Conservation (phyloP, 2,797 vertebrate species). For the Pseudotriccus pelzelni region DNA sequence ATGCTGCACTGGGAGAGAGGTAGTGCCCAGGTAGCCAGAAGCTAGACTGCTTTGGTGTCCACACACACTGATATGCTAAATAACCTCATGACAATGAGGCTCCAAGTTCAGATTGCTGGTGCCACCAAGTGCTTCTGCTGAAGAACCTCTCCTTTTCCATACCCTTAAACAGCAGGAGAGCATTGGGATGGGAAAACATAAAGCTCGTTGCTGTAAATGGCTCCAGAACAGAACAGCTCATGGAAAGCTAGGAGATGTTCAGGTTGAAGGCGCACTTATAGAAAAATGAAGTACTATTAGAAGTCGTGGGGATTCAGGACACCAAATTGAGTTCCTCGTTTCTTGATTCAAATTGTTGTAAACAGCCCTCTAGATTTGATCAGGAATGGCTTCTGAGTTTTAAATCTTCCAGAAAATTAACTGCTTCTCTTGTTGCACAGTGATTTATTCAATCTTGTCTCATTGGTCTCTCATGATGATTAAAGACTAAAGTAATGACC, state of each 20-base stretch:
- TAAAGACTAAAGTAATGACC: conserved; percentile 40
- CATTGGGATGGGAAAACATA: background rate
- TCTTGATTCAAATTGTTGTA: background rate
- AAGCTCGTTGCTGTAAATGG: background rate
- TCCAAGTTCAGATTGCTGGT: background rate
- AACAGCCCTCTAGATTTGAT: background rate
- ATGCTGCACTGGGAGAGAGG: background rate
- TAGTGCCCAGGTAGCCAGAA: background rate
- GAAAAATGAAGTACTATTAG: background rate
- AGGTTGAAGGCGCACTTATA: background rate
- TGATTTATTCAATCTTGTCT: conserved; percentile 27
- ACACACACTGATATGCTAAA: background rate
- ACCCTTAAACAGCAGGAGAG: background rate
- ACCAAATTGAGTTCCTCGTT: background rate
- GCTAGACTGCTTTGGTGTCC: background rate
- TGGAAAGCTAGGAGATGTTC: background rate
- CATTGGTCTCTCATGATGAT: conserved; percentile 31
- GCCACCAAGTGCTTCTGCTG: background rate
- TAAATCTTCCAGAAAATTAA: background rate
- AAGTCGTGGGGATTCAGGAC: background rate
- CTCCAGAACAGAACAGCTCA: background rate
- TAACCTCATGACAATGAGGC: background rate
- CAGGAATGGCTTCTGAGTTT: background rate
- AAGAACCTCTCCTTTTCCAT: background rate
- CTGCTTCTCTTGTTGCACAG: background rate